phyloP scores from a whole-genome alignment of 2,797 vertebrate genomes.

The Phataginus tricuspis region DNA sequence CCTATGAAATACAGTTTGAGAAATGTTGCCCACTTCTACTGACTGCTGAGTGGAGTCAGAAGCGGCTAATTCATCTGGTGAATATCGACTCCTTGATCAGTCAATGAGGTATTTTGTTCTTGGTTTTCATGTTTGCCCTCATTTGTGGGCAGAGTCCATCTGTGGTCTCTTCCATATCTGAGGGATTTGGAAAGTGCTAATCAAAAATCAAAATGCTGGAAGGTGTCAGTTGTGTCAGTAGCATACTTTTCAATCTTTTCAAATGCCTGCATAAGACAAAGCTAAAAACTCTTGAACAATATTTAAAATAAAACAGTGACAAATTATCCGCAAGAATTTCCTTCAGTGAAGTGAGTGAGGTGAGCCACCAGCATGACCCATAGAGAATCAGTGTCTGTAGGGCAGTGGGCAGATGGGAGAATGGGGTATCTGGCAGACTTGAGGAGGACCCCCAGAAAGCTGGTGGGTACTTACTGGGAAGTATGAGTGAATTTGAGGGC shows the following conservation, averaged over 20 bases:
- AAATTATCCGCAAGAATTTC: neutral
- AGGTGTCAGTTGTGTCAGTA: neutral
- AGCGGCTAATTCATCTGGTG: neutral
- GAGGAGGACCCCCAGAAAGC: neutral
- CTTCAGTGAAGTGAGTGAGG: neutral
- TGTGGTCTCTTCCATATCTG: neutral
- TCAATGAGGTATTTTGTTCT: neutral
- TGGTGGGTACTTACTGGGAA: neutral
- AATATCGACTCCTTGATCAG: neutral
- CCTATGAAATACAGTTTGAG: neutral
- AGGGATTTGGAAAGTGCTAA: slow-evolving; percentile 12
- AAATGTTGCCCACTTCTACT: neutral
- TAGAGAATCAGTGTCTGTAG: neutral
- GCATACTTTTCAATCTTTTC: neutral
- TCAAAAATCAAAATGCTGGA: neutral
- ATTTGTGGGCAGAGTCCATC: neutral
- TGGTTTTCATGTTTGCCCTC: neutral
- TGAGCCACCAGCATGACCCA: neutral
- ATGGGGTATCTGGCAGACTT: neutral
- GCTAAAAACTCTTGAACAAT: neutral
- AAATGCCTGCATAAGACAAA: neutral
- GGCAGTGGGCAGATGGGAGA: neutral
- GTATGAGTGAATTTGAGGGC: neutral
- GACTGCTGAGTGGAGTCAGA: neutral
- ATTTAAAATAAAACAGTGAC: neutral